Evolutionary conservation across 2,888 invertebrate genomes (phyloP).

Genomic region (Pegoplata infirma): DNA sequence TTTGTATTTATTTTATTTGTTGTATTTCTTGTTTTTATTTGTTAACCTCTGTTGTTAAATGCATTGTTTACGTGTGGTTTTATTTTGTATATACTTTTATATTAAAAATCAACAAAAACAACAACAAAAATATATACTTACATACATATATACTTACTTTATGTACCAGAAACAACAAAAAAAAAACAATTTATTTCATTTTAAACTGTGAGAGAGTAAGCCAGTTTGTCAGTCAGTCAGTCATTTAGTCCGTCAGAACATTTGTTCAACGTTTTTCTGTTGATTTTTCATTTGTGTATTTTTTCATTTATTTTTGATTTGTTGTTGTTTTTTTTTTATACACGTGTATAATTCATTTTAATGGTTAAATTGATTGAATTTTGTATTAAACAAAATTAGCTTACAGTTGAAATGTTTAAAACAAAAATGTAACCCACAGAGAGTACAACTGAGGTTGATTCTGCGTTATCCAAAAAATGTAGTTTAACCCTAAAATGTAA

Average conservation of each 20-base stretch:
- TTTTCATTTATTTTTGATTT: slow-evolving; percentile 22
- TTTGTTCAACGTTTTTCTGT: slow-evolving; percentile 35
- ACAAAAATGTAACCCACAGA: not conserved
- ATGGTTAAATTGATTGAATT: slow-evolving; percentile 58
- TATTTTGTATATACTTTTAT: not conserved
- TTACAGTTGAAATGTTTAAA: slow-evolving; percentile 33
- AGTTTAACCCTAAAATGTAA: too few relatives aligned
- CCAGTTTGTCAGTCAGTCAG: not conserved
- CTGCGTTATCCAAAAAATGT: too few relatives aligned
- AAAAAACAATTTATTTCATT: not conserved
- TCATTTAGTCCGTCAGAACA: too few relatives aligned
- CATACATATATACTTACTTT: too few relatives aligned
- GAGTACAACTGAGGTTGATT: not conserved
- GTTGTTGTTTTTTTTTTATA: not conserved
- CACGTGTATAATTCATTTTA: slow-evolving; percentile 42
- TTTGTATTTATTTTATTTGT: too few relatives aligned
- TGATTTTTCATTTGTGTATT: slow-evolving; percentile 48
- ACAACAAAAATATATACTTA: not conserved
- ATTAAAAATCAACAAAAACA: not conserved
- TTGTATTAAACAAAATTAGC: slow-evolving; percentile 44
- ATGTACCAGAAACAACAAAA: too few relatives aligned
- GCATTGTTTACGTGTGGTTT: slow-evolving; percentile 44
- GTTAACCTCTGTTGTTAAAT: slow-evolving; percentile 39
- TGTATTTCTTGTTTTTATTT: slow-evolving; percentile 39
- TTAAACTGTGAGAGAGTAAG: not conserved